These are phyloP conservation scores for Macroramphosus scolopax DNA, from an alignment of 2,797 vertebrate species.

Conservation along the genomic window DNA sequence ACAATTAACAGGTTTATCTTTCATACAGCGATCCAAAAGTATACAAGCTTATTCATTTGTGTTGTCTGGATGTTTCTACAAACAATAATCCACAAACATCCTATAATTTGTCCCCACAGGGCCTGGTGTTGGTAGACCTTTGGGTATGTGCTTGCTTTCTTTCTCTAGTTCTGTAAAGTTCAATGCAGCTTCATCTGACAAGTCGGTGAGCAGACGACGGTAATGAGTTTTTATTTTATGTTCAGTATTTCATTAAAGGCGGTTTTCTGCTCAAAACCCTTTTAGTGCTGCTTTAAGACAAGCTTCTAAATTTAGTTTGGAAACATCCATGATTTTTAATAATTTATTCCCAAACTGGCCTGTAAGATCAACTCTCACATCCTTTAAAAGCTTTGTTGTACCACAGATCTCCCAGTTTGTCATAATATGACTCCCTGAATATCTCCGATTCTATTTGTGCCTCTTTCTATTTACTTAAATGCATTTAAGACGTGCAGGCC, in stretches of 20 bases:
- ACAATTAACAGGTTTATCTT: too few relatives aligned
- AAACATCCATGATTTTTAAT: slow-evolving; percentile 62
- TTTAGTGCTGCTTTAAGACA: slow-evolving; percentile 59
- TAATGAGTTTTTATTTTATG: slow-evolving; percentile 45
- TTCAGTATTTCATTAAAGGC: slow-evolving; percentile 39
- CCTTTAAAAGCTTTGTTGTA: slow-evolving; percentile 41
- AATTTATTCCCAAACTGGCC: slow-evolving; percentile 61
- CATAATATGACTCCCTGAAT: slow-evolving; percentile 67
- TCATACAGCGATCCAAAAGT: too few relatives aligned
- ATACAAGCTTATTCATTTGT: too few relatives aligned
- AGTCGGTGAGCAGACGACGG: slow-evolving; percentile 39
- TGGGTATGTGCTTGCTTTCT: slow-evolving; percentile 20
- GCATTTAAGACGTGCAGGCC: slow-evolving; percentile 70
- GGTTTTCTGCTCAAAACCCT: slow-evolving; percentile 37
- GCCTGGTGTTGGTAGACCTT: slow-evolving; percentile 19
- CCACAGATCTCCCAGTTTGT: slow-evolving; percentile 61
- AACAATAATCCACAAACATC: slow-evolving; percentile 12
- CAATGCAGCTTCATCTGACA: slow-evolving; percentile 38
- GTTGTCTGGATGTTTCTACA: too few relatives aligned
- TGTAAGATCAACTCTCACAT: slow-evolving; percentile 47
- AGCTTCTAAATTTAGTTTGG: slow-evolving; percentile 62
- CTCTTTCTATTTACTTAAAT: slow-evolving; percentile 75
- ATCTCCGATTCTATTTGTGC: slow-evolving; percentile 76
- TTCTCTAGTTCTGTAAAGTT: slow-evolving; percentile 30
- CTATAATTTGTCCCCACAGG: slow-evolving; percentile 10